These are phyloP conservation scores for Odontomyia ornata DNA, from an alignment of 2,888 invertebrate genomes.

Conservation along the genomic window DNA sequence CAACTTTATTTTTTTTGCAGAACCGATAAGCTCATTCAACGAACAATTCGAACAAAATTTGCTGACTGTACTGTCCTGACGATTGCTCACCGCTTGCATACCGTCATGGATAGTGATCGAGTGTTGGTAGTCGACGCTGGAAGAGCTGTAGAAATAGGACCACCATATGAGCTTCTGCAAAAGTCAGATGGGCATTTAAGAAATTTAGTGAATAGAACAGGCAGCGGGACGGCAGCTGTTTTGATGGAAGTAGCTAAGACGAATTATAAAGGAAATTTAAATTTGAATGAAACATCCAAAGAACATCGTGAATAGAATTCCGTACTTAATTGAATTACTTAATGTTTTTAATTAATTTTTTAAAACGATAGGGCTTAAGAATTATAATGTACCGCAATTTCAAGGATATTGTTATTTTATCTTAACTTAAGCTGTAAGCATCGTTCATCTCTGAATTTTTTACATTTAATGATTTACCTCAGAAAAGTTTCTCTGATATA, in stretches of 20 bases:
- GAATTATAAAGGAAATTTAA: constrained; percentile 29
- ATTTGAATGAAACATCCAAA: not conserved
- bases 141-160: constrained; percentile 73
- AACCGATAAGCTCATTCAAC: constrained; percentile 37
- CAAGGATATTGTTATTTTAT: too few relatives aligned
- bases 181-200: constrained; percentile 68
- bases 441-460: too few relatives aligned
- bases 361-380: too few relatives aligned
- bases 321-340: not conserved
- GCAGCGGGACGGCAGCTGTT: constrained; percentile 66
- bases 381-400: too few relatives aligned
- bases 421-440: too few relatives aligned
- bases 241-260: constrained; percentile 68
- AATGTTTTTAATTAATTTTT: too few relatives aligned
- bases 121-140: constrained; percentile 60
- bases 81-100: constrained; percentile 52
- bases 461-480: too few relatives aligned
- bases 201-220: constrained; percentile 72
- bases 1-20: constrained; percentile 28
- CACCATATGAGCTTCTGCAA: constrained; percentile 71
- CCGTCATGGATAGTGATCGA: constrained; percentile 51
- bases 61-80: constrained; percentile 36
- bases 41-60: constrained; percentile 32
- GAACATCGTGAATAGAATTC: not conserved
- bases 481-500: too few relatives aligned